Evolutionary conservation across 2,888 invertebrate species (phyloP).

Genomic region (Venusia cambrica): DNA sequence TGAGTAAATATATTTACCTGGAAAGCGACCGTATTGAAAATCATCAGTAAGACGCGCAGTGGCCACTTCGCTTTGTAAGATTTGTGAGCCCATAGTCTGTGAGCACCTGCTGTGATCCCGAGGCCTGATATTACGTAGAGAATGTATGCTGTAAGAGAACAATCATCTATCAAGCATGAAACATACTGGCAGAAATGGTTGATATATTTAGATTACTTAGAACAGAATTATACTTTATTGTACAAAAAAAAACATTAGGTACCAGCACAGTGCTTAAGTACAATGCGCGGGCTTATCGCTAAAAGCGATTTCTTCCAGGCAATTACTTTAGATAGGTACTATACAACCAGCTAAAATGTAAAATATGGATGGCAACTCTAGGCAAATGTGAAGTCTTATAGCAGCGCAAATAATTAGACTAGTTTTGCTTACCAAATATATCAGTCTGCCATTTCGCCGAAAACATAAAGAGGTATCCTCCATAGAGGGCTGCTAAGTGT

Average conservation of each 20-base stretch:
- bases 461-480: constrained; percentile 86
- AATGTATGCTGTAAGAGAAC: constrained; percentile 80
- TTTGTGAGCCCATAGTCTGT: constrained; percentile 97
- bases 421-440: constrained; percentile 83
- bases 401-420: too few relatives aligned
- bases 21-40: constrained; percentile 95
- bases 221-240: too few relatives aligned
- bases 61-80: constrained; percentile 98
- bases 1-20: constrained; percentile 89
- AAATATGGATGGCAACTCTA: too few relatives aligned
- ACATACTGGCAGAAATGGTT: too few relatives aligned
- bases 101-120: constrained; percentile 98
- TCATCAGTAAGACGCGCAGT: constrained; percentile 87
- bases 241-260: constrained; percentile 1
- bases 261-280: too few relatives aligned
- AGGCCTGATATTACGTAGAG: constrained; percentile 90
- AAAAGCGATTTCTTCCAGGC: too few relatives aligned
- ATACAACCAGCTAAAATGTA: too few relatives aligned
- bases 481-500: constrained; percentile 88
- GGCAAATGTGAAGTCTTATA: too few relatives aligned
- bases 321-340: too few relatives aligned
- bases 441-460: constrained; percentile 88
- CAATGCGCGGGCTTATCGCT: too few relatives aligned
- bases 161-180: too few relatives aligned
- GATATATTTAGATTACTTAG: too few relatives aligned